These are phyloP conservation scores for Drosophila asahinai DNA, from an alignment of 1,140 invertebrate genomes.

Conservation along the genomic window DNA sequence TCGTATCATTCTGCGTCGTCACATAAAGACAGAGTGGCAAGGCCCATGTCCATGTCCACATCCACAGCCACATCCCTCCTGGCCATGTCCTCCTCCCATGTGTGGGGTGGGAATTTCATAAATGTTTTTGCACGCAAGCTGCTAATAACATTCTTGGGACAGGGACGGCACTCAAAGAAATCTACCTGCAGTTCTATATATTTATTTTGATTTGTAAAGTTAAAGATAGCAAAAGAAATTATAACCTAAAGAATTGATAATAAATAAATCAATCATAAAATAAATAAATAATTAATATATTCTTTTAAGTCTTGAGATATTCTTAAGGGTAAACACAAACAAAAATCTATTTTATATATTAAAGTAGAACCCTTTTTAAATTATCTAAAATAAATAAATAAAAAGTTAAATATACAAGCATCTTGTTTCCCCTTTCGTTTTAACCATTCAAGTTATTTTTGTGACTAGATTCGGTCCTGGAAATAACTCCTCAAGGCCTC, in stretches of 20 bases:
- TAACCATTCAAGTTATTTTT: too few relatives aligned
- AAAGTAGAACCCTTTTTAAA: too few relatives aligned
- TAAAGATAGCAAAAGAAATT: background rate
- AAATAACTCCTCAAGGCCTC: too few relatives aligned
- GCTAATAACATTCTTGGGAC: constrained; percentile 69
- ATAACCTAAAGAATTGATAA: background rate
- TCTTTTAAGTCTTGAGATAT: background rate
- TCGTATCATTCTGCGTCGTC: constrained; percentile 85
- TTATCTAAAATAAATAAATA: too few relatives aligned
- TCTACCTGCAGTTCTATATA: background rate
- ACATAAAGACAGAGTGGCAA: constrained; percentile 75
- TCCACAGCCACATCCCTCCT: background rate
- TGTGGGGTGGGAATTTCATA: constrained; percentile 70
- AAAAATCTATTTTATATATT: background rate
- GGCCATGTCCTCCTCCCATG: constrained; percentile 6
- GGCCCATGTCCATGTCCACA: constrained; percentile 10
- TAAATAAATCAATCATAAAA: background rate
- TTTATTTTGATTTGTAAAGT: background rate
- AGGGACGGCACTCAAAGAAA: background rate
- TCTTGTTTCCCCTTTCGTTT: too few relatives aligned
- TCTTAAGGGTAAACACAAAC: background rate
- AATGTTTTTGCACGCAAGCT: constrained; percentile 81
- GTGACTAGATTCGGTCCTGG: too few relatives aligned
- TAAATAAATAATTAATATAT: background rate
- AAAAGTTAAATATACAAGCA: too few relatives aligned